Percentiles rank a stretch among this genome's conserved stretches.
These are phyloP conservation scores for Drosophila trichaetosa DNA, from an alignment of 2,888 invertebrate genomes.

Conservation along the genomic window DNA sequence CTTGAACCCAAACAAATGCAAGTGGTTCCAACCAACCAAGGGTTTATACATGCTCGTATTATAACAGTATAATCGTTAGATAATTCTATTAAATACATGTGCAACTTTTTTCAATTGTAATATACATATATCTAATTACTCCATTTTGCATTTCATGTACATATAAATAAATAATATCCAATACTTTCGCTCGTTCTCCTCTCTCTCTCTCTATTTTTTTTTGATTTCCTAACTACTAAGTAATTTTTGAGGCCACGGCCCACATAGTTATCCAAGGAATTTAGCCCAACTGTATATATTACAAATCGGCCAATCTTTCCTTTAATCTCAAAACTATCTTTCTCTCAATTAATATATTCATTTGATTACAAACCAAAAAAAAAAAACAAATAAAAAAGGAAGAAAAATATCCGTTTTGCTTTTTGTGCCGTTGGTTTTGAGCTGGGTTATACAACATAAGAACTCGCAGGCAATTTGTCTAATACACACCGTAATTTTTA, in stretches of 20 bases:
- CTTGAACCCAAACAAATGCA: constrained; percentile 52
- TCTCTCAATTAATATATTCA: constrained; percentile 32
- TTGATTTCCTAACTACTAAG: constrained; percentile 35
- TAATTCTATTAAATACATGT: constrained; percentile 41
- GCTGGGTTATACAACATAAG: constrained; percentile 74
- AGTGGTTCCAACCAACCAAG: constrained; percentile 69
- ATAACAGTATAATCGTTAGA: constrained; percentile 35
- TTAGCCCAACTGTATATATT: constrained; percentile 50
- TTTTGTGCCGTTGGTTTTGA: constrained; percentile 80
- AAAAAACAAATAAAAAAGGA: background rate
- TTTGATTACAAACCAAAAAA: constrained; percentile 19
- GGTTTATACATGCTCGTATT: constrained; percentile 44
- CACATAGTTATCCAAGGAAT: constrained; percentile 31
- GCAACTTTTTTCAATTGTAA: constrained; percentile 51
- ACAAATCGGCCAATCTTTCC: constrained; percentile 32
- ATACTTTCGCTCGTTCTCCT: constrained; percentile 38
- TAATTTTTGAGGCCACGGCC: constrained; percentile 35
- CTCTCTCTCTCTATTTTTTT: constrained; percentile 35
- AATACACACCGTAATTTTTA: constrained; percentile 17
- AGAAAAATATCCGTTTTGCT: constrained; percentile 60
- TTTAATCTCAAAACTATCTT: constrained; percentile 22
- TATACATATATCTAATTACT: constrained; percentile 56
- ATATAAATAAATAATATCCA: constrained; percentile 53
- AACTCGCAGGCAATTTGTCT: constrained; percentile 18
- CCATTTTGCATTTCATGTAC: constrained; percentile 67